phyloP scores from a whole-genome alignment of 2,797 vertebrate genomes.

The Melanotaenia trifasciata region DNA sequence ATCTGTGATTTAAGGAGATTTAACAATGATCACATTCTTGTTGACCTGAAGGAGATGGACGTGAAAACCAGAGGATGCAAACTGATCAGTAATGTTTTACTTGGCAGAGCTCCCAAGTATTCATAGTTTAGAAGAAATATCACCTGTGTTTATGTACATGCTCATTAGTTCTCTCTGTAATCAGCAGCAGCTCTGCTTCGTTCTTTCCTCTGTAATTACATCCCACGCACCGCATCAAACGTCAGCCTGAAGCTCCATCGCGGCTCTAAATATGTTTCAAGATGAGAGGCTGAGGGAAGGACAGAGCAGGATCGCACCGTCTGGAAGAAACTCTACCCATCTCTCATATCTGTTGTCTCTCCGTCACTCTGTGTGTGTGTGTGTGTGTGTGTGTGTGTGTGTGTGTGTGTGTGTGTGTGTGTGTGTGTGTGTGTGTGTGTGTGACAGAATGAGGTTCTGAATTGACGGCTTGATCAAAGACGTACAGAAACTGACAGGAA shows the following conservation, averaged over 20 bases:
- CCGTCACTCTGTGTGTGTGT: constrained; percentile 18
- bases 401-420: constrained; percentile 21
- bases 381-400: constrained; percentile 21
- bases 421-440: constrained; percentile 8
- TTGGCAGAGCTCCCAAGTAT: constrained; percentile 3
- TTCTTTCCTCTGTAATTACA: constrained; percentile 70
- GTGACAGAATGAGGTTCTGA: constrained; percentile 60
- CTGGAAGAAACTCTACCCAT: constrained; percentile 41
- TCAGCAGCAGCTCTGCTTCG: constrained; percentile 60
- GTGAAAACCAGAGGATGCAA: not conserved
- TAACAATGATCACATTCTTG: not conserved
- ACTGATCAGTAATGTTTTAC: not conserved
- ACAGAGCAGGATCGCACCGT: constrained; percentile 16
- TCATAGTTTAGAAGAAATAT: constrained; percentile 22
- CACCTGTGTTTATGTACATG: constrained; percentile 55
- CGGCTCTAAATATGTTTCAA: constrained; percentile 47
- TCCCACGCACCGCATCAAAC: constrained; percentile 54
- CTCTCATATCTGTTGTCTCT: constrained; percentile 34
- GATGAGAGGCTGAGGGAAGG: constrained; percentile 29
- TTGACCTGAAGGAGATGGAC: not conserved
- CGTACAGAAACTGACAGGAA: constrained; percentile 5
- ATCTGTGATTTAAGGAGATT: not conserved
- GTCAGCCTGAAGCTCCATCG: constrained; percentile 59
- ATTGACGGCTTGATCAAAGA: constrained; percentile 55
- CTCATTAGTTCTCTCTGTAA: constrained; percentile 64